Evolutionary conservation across 1,140 invertebrate species (phyloP).

Genomic region (Brachionus calyciflorus): DNA sequence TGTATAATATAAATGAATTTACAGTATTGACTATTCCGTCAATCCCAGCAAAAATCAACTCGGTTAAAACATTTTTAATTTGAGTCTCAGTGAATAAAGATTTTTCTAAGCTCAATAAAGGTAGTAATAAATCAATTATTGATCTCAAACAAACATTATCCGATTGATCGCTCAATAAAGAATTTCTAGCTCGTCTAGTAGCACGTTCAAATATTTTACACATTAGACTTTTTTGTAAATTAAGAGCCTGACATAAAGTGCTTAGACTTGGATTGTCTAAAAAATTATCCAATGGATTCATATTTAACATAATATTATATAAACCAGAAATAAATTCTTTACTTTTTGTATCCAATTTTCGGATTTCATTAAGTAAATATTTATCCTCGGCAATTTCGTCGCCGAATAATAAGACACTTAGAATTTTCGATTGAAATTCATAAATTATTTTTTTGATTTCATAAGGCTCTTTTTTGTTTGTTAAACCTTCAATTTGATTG

Average conservation of each 20-base stretch:
- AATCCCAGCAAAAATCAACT: background rate
- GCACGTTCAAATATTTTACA: background rate
- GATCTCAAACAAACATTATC: background rate
- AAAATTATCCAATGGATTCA: background rate
- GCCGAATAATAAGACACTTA: slow-evolving; percentile 7
- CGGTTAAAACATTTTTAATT: background rate
- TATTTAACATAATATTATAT: background rate
- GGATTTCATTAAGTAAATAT: background rate
- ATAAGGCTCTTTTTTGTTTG: background rate
- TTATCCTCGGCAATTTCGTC: background rate
- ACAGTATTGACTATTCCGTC: background rate
- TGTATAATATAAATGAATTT: slow-evolving; percentile 2
- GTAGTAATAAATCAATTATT: background rate
- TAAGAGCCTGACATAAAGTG: background rate
- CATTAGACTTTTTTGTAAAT: background rate
- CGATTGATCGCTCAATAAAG: background rate
- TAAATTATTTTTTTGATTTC: background rate
- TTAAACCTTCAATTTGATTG: background rate
- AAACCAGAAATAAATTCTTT: background rate
- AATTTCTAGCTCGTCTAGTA: background rate
- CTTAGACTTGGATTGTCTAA: background rate
- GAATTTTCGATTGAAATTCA: background rate
- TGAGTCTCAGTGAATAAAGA: background rate
- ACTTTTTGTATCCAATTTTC: background rate
- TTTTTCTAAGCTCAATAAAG: background rate